Evolutionary conservation across 2,888 invertebrate species (phyloP), one percentile per base, ranked within the genome.

Genomic region (Platynereis dumerilii): DNA sequence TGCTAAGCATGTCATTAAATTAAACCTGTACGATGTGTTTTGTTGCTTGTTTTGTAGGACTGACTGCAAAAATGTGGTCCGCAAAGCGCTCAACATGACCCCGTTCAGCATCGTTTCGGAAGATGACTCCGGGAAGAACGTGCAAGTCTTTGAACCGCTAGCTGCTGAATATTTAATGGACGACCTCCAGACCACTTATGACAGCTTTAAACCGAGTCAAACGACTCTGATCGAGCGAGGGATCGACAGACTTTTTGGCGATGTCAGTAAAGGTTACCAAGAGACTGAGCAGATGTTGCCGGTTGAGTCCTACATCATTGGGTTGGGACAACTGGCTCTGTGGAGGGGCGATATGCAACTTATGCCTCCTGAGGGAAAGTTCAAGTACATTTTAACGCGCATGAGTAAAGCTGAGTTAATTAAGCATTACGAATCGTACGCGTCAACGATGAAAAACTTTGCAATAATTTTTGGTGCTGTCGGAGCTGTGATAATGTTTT

Each of bases 221-320:
- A 88, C 91, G 1, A 90, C 90, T 10, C 87, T 93, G 53, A 89
- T 91, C 69, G 91, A 93, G 83, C 91, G 91, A 76, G 87, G 94
- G 26, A 91, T 93, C 88, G 93, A 93, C 1, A 92, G 93, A 82
- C 90, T 94, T 78, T 90, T 91, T 73, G 93, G 94, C 22, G 90
- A 93, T 22, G 87, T 80, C 0, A 91, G 92, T 78, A 88, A 92
- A 68, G 94, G 94, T 0, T 85, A 93, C 26, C 93, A 94, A 83
- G 91, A 92, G 5, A 93, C 92, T 57, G 95, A 95, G 81, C 90
- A 91, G 84, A 91, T 95, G 88, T 86, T 95, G 2, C 86, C 92
- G 0, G 91, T 91, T 76, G 93, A 92, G 20, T 90, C 92, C 58
- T 88, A 90, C 70, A 88, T 94, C 54, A 91, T 94, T 0, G 89